Conservation (phyloP, 2,797 vertebrate genomes). For the Buceros bicornis region DNA sequence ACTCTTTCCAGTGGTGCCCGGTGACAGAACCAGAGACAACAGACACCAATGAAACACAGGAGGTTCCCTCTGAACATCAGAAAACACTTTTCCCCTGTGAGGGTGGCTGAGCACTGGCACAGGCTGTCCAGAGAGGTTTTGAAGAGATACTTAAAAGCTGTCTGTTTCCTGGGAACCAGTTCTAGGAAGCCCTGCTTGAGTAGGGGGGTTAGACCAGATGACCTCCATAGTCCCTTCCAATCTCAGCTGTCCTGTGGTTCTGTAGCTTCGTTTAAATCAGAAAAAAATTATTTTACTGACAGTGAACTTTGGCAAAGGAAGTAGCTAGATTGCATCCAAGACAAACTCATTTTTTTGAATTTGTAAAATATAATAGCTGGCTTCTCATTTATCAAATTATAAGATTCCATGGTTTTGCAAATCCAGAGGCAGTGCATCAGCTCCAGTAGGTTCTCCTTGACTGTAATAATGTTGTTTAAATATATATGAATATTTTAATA, state of each 20-base stretch:
- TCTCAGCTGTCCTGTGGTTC: neutral
- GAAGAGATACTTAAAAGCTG: neutral
- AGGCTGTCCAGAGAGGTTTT: neutral
- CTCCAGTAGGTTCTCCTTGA: neutral
- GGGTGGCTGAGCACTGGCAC: neutral
- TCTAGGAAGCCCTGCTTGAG: neutral
- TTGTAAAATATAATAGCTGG: neutral
- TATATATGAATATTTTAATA: neutral
- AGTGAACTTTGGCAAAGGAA: neutral
- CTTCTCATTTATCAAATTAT: neutral
- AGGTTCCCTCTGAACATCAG: neutral
- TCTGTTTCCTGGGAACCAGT: neutral
- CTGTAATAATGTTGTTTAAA: neutral
- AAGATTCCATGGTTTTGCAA: neutral
- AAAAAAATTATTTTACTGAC: neutral
- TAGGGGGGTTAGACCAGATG: neutral
- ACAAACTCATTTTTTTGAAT: neutral
- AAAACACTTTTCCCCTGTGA: neutral
- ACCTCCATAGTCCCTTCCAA: neutral
- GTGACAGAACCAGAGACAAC: neutral
- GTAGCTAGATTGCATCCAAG: neutral
- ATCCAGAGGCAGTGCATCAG: neutral
- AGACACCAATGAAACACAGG: no score
- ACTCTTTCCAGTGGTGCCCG: neutral
- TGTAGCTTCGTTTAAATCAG: neutral